Evolutionary conservation across 1,140 invertebrate species (phyloP), one percentile per base, ranked within the genome.

Genomic region (Scaptodrosophila lebanonensis): DNA sequence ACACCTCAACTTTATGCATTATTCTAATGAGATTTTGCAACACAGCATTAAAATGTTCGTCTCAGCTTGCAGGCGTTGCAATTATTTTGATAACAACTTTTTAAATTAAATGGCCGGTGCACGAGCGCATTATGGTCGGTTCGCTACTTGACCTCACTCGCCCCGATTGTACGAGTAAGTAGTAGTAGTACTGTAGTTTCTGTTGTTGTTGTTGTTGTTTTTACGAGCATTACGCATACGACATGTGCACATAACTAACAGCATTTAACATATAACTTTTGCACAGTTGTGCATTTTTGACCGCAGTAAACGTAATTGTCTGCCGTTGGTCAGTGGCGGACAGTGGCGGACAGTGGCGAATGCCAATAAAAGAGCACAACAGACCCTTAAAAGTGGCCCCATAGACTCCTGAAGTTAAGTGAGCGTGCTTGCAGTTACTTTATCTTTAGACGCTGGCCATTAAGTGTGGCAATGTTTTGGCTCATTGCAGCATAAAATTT

Each of bases 41-140:
- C 33, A 58, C 44, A 52, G 32, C 52, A 20, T 8, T 27, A 30
- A 51, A 65, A 9, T 11, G 20, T 5, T 9, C 62, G 48, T 40
- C 59, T 40, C 68, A 40, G 50, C 54, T 44, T 57, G 64, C 69
- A 70, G 62, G 56, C 54, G 64, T 59, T 69, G 73, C 65, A 73
- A 68, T 79, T 73, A 69, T 73, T 75, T 73, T 73, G 73, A 79
- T 79, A 79, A 79, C 69, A 79, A 79, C 73, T 79, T 79, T 79
- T 82, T 65, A 76, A 79, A 77, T 76, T 79, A 77, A 77, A 77
- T 65, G 73, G 51, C 64, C 58, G 68, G 73, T n/a, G 67, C 72
- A 60, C 18, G 62, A 71, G 66, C 77, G 6, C 38, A 54, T n/a
- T n/a, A n/a, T n/a, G n/a, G n/a, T n/a, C n/a, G n/a, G n/a, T n/a